Evolutionary conservation across 2,888 invertebrate genomes (phyloP).

Genomic region (Agrenia bidenticulata): DNA sequence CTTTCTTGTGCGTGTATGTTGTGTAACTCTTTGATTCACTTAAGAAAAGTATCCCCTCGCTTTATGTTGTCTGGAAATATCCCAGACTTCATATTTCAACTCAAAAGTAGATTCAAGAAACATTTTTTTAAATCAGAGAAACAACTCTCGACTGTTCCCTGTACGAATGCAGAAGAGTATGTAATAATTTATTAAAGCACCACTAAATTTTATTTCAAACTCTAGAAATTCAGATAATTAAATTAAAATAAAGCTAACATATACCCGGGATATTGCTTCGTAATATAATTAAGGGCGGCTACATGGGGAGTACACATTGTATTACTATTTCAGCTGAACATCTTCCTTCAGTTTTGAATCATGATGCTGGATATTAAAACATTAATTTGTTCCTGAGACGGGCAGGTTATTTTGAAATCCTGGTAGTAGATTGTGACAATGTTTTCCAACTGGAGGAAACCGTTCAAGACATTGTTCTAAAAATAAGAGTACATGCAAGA

Average conservation of each 20-base stretch:
- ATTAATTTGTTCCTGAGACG: constrained; percentile 90
- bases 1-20: not conserved
- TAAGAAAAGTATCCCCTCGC: not conserved
- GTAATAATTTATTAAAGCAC: not conserved
- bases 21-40: constrained; percentile 7
- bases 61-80: constrained; percentile 14
- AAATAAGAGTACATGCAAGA: constrained; percentile 50
- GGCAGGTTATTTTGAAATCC: constrained; percentile 82
- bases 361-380: constrained; percentile 73
- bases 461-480: constrained; percentile 83
- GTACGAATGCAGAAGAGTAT: not conserved
- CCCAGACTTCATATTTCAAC: constrained; percentile 14
- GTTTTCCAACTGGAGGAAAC: constrained; percentile 79
- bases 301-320: no score
- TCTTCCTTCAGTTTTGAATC: constrained; percentile 50
- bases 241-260: no score
- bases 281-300: not conserved
- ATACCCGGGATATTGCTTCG: not conserved
- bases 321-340: not conserved
- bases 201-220: no score
- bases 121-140: constrained; percentile 24
- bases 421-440: constrained; percentile 73
- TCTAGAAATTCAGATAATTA: no score
- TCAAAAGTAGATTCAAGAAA: constrained; percentile 7
- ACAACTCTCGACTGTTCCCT: not conserved